A percentile compares a stretch with the other conserved stretches of the same genome.
Conservation (phyloP, 2,888 invertebrate genomes). For the Rhamphomyia laevipes region DNA sequence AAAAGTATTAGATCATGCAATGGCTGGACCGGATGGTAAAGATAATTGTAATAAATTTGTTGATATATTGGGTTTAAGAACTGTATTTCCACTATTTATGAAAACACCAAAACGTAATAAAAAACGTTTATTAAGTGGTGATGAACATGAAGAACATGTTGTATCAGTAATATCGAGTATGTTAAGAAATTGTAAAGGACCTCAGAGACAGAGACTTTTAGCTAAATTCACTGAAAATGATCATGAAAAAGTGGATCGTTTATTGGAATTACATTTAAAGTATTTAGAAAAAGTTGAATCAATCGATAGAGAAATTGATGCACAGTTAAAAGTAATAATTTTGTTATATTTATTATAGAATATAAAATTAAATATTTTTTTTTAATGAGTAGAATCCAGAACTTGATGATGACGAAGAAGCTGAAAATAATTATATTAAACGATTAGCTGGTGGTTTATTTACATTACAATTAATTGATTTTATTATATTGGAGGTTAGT, state of each 20-base stretch:
- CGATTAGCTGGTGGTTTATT: constrained; percentile 91
- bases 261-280: constrained; percentile 93
- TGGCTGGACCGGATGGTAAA: constrained; percentile 83
- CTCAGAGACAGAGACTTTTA: constrained; percentile 79
- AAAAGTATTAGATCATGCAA: constrained; percentile 95
- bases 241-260: constrained; percentile 92
- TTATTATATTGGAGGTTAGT: constrained; percentile 65
- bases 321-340: constrained; percentile 31
- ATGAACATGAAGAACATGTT: constrained; percentile 93
- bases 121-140: constrained; percentile 65
- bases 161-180: constrained; percentile 87
- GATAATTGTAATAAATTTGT: constrained; percentile 98
- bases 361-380: background rate
- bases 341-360: background rate
- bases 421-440: constrained; percentile 79
- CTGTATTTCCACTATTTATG: constrained; percentile 98
- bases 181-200: constrained; percentile 82
- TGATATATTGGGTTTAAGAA: constrained; percentile 89
- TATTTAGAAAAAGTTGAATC: constrained; percentile 87
- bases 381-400: constrained; percentile 21
- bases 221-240: constrained; percentile 97
- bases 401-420: constrained; percentile 57
- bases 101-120: constrained; percentile 85
- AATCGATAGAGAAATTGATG: constrained; percentile 66
- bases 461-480: constrained; percentile 88